A percentile compares a stretch with the other conserved stretches of the same genome.
These are phyloP conservation scores for Aphodius sticticus DNA, from an alignment of 2,888 invertebrate genomes.

Conservation along the genomic window DNA sequence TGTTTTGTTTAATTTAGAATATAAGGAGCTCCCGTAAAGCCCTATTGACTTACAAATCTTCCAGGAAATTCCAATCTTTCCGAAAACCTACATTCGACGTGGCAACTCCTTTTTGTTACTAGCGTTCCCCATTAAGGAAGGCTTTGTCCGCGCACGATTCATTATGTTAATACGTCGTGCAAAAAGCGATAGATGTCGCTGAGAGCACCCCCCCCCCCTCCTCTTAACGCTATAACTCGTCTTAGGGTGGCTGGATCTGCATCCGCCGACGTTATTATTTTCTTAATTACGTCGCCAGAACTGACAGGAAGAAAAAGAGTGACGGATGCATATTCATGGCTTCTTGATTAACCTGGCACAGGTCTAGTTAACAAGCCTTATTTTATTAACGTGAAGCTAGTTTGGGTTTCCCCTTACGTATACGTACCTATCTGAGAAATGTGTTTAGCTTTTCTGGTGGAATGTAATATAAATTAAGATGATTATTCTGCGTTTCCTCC, in stretches of 20 bases:
- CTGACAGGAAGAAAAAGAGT: neutral
- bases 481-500: too few relatives aligned
- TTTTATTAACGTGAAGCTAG: neutral
- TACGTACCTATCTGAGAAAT: too few relatives aligned
- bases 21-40: slow-evolving; percentile 7
- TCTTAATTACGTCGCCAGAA: slow-evolving; percentile 17
- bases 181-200: slow-evolving; percentile 5
- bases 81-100: slow-evolving; percentile 8
- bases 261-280: slow-evolving; percentile 18
- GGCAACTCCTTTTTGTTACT: slow-evolving; percentile 13
- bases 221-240: slow-evolving; percentile 6
- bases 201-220: neutral
- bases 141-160: slow-evolving; percentile 23
- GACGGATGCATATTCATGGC: neutral
- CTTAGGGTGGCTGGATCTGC: slow-evolving; percentile 16
- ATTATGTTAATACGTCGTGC: slow-evolving; percentile 23
- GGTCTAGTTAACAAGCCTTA: neutral
- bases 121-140: slow-evolving; percentile 14
- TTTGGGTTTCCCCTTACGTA: too few relatives aligned
- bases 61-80: slow-evolving; percentile 12
- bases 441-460: too few relatives aligned
- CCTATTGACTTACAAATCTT: slow-evolving; percentile 18
- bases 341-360: neutral
- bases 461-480: too few relatives aligned
- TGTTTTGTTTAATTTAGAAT: slow-evolving; percentile 6